These are phyloP conservation scores for Lophius americanus DNA, from an alignment of 2,797 vertebrate genomes.

Conservation along the genomic window DNA sequence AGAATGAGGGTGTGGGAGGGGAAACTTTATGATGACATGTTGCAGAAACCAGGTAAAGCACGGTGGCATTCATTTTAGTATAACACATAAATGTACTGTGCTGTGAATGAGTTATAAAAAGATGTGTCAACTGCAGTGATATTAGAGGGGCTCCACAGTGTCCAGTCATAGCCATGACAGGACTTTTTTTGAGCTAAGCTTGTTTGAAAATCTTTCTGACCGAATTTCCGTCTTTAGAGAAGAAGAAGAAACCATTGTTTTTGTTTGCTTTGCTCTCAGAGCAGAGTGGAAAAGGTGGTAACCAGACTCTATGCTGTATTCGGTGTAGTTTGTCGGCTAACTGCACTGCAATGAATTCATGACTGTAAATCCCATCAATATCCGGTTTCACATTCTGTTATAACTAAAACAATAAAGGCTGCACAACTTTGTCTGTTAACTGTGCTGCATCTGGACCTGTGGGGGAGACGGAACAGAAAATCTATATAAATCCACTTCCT, in stretches of 20 bases:
- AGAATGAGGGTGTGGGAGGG: conserved; percentile 68
- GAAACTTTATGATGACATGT: conserved; percentile 67
- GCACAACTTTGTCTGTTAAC: neutral
- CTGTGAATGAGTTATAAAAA: neutral
- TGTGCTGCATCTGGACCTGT: neutral
- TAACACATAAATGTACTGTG: neutral
- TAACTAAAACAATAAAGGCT: neutral
- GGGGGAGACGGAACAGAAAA: neutral
- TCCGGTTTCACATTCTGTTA: neutral
- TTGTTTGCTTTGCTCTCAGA: too few relatives aligned
- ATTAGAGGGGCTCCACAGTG: too few relatives aligned
- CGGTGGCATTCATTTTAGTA: conserved; percentile 19
- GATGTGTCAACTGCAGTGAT: neutral
- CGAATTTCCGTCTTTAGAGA: too few relatives aligned
- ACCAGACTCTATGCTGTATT: too few relatives aligned
- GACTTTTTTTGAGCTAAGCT: too few relatives aligned
- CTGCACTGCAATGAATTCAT: too few relatives aligned
- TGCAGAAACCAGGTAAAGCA: conserved; percentile 39
- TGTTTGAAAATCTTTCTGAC: neutral
- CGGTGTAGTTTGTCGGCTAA: too few relatives aligned
- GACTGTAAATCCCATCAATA: neutral
- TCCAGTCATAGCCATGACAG: too few relatives aligned
- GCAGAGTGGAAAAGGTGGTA: too few relatives aligned
- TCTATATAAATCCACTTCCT: conserved; percentile 14
- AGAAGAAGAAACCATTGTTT: too few relatives aligned